Percentiles rank a stretch among this genome's conserved stretches.
These are phyloP conservation scores for Diplodus sargus DNA, from an alignment of 2,797 vertebrate genomes.

Conservation along the genomic window DNA sequence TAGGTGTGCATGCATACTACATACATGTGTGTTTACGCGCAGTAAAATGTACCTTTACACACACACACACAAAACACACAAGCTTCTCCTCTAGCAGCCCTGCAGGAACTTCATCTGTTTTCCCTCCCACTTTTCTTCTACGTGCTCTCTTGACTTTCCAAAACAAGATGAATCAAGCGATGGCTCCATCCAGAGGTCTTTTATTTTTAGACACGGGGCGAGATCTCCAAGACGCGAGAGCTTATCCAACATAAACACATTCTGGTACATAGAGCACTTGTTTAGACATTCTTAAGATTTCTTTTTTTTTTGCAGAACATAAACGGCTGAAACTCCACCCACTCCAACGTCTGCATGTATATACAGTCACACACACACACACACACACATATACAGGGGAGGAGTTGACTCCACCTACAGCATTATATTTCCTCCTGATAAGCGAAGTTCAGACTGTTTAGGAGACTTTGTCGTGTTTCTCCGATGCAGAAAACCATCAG, in stretches of 20 bases:
- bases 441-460: conserved; percentile 27
- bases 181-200: conserved; percentile 58
- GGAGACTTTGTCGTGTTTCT: background rate
- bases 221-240: conserved; percentile 69
- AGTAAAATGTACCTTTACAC: conserved; percentile 31
- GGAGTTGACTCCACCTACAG: conserved; percentile 55
- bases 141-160: conserved; percentile 44
- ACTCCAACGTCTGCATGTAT: conserved; percentile 50
- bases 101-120: conserved; percentile 38
- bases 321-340: conserved; percentile 55
- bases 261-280: conserved; percentile 75
- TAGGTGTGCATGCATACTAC: conserved; percentile 17
- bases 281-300: conserved; percentile 80
- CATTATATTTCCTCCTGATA: conserved; percentile 61
- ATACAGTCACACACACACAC: background rate
- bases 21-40: conserved; percentile 7
- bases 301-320: conserved; percentile 65
- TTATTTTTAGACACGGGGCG: conserved; percentile 78
- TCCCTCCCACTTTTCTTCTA: conserved; percentile 38
- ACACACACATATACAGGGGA: conserved; percentile 22
- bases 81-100: conserved; percentile 34
- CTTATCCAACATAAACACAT: conserved; percentile 83
- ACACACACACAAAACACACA: conserved; percentile 26
- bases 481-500: background rate
- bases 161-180: conserved; percentile 58